Conservation (phyloP, 2,797 vertebrate species). For the Harpagifer antarcticus region DNA sequence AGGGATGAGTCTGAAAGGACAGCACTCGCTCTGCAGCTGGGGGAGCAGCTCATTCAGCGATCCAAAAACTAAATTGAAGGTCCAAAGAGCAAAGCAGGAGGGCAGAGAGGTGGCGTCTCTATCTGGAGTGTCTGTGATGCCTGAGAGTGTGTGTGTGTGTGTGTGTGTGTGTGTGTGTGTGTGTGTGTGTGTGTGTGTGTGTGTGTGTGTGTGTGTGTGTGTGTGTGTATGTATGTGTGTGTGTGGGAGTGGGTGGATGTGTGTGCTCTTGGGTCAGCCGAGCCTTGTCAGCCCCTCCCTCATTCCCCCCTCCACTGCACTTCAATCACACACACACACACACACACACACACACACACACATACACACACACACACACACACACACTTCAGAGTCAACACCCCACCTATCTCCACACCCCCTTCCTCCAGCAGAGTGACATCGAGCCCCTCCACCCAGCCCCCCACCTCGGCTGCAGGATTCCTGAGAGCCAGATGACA, state of each 20-base stretch:
- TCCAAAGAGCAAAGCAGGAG: slow-evolving; percentile 48
- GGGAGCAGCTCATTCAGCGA: slow-evolving; percentile 16
- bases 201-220: slow-evolving; percentile 39
- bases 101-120: slow-evolving; percentile 59
- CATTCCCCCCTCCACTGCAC: slow-evolving; percentile 67
- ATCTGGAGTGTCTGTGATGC: slow-evolving; percentile 66
- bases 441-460: slow-evolving; percentile 40
- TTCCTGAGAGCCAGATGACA: slow-evolving; percentile 65
- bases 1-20: slow-evolving; percentile 7
- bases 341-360: slow-evolving; percentile 51
- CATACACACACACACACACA: slow-evolving; percentile 41
- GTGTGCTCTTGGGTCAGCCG: slow-evolving; percentile 52
- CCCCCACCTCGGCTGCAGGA: slow-evolving; percentile 37
- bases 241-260: too few relatives aligned
- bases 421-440: slow-evolving; percentile 64
- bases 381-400: slow-evolving; percentile 60
- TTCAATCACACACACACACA: slow-evolving; percentile 62
- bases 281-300: slow-evolving; percentile 72
- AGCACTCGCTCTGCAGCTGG: background rate
- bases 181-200: slow-evolving; percentile 25
- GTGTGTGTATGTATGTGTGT: slow-evolving; percentile 28
- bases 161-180: slow-evolving; percentile 41
- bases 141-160: slow-evolving; percentile 35
- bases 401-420: slow-evolving; percentile 49
- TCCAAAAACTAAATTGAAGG: slow-evolving; percentile 26